Conservation (phyloP, 2,888 invertebrate species). For the Oscheius sp. region DNA sequence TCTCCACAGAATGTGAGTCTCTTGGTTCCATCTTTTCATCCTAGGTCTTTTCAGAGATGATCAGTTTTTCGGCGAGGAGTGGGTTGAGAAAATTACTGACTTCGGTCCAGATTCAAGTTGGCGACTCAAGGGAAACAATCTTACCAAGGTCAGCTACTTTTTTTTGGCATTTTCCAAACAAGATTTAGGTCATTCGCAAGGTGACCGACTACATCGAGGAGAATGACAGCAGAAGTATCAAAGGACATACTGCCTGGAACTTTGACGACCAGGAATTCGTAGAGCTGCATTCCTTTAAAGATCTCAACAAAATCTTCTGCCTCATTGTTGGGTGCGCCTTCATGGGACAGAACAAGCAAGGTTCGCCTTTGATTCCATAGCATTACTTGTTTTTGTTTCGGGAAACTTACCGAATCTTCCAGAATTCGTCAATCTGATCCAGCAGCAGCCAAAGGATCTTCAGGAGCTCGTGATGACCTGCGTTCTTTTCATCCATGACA, state of each 20-base stretch:
- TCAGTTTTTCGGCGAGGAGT: constrained; percentile 31
- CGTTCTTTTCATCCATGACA: neutral
- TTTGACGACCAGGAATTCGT: constrained; percentile 33
- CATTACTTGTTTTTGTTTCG: too few relatives aligned
- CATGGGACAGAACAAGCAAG: constrained; percentile 28
- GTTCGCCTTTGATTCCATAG: neutral
- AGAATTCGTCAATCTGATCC: constrained; percentile 23
- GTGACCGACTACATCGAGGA: constrained; percentile 24
- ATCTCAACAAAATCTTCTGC: constrained; percentile 28
- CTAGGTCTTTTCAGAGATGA: constrained; percentile 29
- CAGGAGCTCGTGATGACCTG: constrained; percentile 11
- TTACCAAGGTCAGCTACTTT: constrained; percentile 17
- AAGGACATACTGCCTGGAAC: constrained; percentile 11
- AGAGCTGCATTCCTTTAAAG: constrained; percentile 1
- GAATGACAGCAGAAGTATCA: constrained; percentile 7
- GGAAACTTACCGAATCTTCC: neutral
- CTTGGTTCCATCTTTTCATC: neutral
- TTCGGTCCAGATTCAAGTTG: constrained; percentile 7
- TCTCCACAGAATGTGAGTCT: constrained; percentile 33
- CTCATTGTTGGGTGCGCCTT: constrained; percentile 25
- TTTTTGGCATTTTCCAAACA: constrained; percentile 10
- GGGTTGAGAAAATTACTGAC: constrained; percentile 29
- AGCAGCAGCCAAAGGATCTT: neutral
- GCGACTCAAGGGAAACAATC: constrained; percentile 21
- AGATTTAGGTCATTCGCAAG: constrained; percentile 7